These are phyloP conservation scores for Epizoanthus scotinus DNA, from an alignment of 92 coral and sea anemone species.

Conservation along the genomic window DNA sequence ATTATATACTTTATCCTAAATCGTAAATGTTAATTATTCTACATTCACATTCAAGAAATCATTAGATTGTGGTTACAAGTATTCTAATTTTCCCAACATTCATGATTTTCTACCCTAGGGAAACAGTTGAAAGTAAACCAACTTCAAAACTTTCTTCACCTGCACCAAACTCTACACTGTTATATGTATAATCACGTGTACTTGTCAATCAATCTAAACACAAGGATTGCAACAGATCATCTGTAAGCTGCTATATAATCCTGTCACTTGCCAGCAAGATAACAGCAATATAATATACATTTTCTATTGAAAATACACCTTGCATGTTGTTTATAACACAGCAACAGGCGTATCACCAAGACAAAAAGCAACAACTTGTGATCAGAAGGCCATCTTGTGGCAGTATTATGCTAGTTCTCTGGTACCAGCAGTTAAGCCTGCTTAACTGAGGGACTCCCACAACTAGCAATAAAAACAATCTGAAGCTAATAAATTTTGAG, in stretches of 20 bases:
- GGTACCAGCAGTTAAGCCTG: background rate
- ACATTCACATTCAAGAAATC: no score
- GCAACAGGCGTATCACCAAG: background rate
- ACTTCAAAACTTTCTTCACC: no score
- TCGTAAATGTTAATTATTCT: no score
- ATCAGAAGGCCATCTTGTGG: background rate
- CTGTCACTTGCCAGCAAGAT: conserved; percentile 39
- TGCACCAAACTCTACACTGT: no score
- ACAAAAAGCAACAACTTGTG: background rate
- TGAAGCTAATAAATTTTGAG: background rate
- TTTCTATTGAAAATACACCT: background rate
- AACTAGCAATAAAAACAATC: background rate
- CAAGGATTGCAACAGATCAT: background rate
- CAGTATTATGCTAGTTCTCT: background rate
- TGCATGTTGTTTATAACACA: background rate
- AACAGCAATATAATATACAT: conserved; percentile 6
- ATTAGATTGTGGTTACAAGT: no score
- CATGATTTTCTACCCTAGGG: no score
- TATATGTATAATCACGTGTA: no score
- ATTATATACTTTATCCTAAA: no score
- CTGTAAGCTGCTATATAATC: background rate
- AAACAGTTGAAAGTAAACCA: no score
- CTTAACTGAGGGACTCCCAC: background rate
- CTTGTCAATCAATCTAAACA: background rate
- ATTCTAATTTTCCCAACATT: no score